Conservation (phyloP, 2,797 vertebrate genomes). For the Brachyalestes nurse region DNA sequence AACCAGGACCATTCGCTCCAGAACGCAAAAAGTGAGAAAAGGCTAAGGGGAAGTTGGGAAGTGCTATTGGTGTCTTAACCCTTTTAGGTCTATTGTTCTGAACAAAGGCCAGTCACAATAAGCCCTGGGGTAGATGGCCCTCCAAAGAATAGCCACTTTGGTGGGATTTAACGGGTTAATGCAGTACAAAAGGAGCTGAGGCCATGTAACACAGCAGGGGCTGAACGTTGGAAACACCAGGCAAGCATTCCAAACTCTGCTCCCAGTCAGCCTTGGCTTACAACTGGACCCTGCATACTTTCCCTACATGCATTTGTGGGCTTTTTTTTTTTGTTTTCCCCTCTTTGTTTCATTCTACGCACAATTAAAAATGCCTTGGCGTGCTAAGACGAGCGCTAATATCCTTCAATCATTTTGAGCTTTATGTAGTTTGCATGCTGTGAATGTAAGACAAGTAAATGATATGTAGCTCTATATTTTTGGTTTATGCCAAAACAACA, state of each 20-base stretch:
- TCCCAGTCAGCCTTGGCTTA: conserved; percentile 32
- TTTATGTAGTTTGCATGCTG: neutral
- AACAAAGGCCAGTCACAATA: conserved; percentile 61
- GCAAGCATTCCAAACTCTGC: conserved; percentile 32
- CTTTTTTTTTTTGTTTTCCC: neutral
- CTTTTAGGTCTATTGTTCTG: conserved; percentile 58
- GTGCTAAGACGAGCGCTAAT: neutral
- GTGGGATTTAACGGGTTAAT: conserved; percentile 65
- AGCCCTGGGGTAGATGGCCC: conserved; percentile 58
- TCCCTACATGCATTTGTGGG: conserved; percentile 7
- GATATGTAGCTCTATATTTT: conserved; percentile 9
- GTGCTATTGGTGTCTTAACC: conserved; percentile 58
- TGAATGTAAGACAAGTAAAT: conserved; percentile 16
- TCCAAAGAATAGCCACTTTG: conserved; percentile 58
- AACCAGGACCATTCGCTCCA: conserved; percentile 15
- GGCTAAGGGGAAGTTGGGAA: conserved; percentile 46
- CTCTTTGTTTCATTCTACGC: conserved; percentile 7
- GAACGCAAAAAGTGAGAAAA: conserved; percentile 42
- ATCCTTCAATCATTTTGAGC: neutral
- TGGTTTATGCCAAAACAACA: conserved; percentile 2
- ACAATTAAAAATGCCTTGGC: neutral
- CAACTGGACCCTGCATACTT: conserved; percentile 31
- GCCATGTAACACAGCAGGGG: conserved; percentile 58
- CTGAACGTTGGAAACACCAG: conserved; percentile 44
- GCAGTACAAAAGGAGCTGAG: conserved; percentile 53